Evolutionary conservation across 1,140 invertebrate genomes (phyloP), one percentile per base, ranked within the genome.

Genomic region (Drosophila paulistorum): DNA sequence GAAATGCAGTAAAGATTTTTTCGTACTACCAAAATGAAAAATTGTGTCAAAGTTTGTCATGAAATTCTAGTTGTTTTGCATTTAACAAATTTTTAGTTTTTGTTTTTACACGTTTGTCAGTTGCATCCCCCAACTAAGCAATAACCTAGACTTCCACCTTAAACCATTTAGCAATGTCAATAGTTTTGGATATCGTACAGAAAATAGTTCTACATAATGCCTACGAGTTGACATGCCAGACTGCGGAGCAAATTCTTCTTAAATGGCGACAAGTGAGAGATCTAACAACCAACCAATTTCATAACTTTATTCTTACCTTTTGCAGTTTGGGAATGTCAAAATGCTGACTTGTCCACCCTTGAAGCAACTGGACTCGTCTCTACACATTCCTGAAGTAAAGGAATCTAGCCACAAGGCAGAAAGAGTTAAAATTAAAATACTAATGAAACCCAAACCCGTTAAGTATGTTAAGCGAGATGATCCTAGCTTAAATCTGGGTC

Each of bases 181-280:
- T 79, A 10, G 65, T 89, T 35, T 68, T 86, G 26, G 73, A 83
- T 79, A 54, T 87, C 10, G 48, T 89, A 7, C 79, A 86, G 54
- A 59, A 62, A n/a, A 58, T 87, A 23, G 65, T 86, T 13, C 30
- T 89, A 17, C 70, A 77, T 3, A 72, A 78, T 51, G 77, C 68
- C 7, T 71, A 69, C 26, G 79, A 86, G 11, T 26, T 87, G 2
- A 71, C 67, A 13, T 79, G 70, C n/a, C 39, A 60, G 0, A 63
- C 58, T 7, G 73, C 65, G 1, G 7, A 66, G 9, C 30, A 61
- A 14, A 20, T 78, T 10, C 26, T 75, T 0, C 58, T 39, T 37
- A 78, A 45, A 55, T 81, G 17, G 45, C 57, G 26, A 7, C 55
- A 67, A 10, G 82, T 81, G 23, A 78, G 78, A 14, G 30, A 30